Percentiles rank a stretch among this genome's conserved stretches.
Conservation (phyloP, 2,888 invertebrate genomes). For the Loripinus fragilis region DNA sequence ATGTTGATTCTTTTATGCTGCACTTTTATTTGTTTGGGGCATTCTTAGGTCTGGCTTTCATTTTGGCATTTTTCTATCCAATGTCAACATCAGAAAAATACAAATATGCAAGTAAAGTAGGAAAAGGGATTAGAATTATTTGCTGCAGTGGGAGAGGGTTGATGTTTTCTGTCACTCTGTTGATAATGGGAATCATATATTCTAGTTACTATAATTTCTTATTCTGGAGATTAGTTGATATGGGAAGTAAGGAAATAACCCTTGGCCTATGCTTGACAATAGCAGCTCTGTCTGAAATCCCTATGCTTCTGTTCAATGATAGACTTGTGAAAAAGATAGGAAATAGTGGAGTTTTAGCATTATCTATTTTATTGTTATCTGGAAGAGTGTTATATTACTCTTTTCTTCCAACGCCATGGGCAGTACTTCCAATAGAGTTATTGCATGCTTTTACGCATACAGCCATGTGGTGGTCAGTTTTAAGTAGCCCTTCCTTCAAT, state of each 20-base stretch:
- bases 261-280: conserved; percentile 77
- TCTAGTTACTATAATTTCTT: conserved; percentile 77
- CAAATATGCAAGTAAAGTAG: conserved; percentile 71
- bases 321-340: conserved; percentile 73
- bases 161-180: conserved; percentile 71
- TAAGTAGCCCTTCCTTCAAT: conserved; percentile 75
- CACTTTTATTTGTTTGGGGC: conserved; percentile 79
- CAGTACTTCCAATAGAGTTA: conserved; percentile 74
- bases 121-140: conserved; percentile 70
- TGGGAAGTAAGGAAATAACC: conserved; percentile 72
- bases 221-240: conserved; percentile 79
- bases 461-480: conserved; percentile 77
- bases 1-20: conserved; percentile 76
- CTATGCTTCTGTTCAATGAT: conserved; percentile 74
- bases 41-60: conserved; percentile 71
- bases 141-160: conserved; percentile 75
- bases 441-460: conserved; percentile 78
- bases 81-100: conserved; percentile 70
- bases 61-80: conserved; percentile 77
- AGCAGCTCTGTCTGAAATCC: conserved; percentile 76
- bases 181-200: conserved; percentile 76
- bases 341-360: conserved; percentile 71
- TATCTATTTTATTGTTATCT: conserved; percentile 72
- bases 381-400: conserved; percentile 76
- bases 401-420: conserved; percentile 77